phyloP scores from a whole-genome alignment of 1,140 invertebrate species.

The Anastrepha obliqua region DNA sequence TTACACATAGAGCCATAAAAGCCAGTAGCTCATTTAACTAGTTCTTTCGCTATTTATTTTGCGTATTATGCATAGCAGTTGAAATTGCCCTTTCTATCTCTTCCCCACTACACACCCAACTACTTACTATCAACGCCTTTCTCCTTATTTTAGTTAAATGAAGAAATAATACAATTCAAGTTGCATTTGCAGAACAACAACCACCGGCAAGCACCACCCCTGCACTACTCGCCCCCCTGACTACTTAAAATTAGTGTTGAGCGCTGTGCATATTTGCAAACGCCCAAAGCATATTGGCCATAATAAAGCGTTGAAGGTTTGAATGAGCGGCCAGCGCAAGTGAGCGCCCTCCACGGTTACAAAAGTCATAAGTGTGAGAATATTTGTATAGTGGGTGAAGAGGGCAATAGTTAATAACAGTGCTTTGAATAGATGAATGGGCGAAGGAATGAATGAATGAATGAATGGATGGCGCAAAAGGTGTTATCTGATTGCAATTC shows the following conservation, averaged over 20 bases:
- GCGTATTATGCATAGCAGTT: slow-evolving; percentile 36
- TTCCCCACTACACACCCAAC: background rate
- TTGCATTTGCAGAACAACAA: slow-evolving; percentile 33
- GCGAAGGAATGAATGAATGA: background rate
- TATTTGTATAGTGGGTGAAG: background rate
- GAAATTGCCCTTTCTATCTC: background rate
- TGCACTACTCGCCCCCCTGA: background rate
- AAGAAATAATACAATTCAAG: slow-evolving; percentile 21
- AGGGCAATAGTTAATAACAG: slow-evolving; percentile 13
- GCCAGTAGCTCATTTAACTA: slow-evolving; percentile 23
- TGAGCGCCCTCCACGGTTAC: background rate
- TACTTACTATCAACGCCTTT: background rate
- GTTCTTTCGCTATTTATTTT: slow-evolving; percentile 21
- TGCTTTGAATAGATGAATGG: slow-evolving; percentile 25
- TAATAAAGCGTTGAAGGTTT: slow-evolving; percentile 42
- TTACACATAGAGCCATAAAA: background rate
- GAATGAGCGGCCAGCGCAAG: background rate
- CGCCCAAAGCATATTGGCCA: slow-evolving; percentile 42
- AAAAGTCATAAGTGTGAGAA: background rate
- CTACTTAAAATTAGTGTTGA: slow-evolving; percentile 43
- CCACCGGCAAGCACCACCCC: background rate
- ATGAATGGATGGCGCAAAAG: slow-evolving; percentile 13
- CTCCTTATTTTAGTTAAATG: background rate
- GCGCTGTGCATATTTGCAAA: slow-evolving; percentile 41
- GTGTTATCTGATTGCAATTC: slow-evolving; percentile 56